Percentiles rank a stretch among this genome's conserved stretches.
Conservation (phyloP, 2,888 invertebrate genomes). For the Busseola fusca region DNA sequence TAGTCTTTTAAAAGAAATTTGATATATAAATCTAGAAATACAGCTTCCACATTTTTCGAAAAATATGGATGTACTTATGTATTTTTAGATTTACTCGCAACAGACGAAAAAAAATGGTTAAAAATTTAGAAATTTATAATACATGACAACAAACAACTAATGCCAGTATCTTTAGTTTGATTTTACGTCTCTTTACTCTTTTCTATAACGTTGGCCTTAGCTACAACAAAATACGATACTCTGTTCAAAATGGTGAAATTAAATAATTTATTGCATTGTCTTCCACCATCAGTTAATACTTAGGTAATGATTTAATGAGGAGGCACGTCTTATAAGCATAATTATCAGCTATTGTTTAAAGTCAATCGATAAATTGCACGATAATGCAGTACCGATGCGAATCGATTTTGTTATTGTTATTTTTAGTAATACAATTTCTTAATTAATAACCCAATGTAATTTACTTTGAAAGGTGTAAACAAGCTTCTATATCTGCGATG, state of each 20-base stretch:
- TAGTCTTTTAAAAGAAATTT: no score
- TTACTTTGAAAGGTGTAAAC: conserved; percentile 11
- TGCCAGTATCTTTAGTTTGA: not conserved
- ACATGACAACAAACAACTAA: not conserved
- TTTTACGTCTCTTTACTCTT: not conserved
- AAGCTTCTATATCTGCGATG: conserved; percentile 10
- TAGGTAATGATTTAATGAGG: not conserved
- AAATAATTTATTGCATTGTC: conserved; percentile 5
- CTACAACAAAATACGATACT: not conserved
- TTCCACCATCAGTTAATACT: conserved; percentile 24
- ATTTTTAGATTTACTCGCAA: not conserved
- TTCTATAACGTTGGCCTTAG: not conserved
- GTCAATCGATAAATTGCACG: not conserved
- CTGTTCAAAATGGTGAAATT: not conserved
- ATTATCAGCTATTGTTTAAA: conserved; percentile 19
- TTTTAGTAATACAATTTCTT: conserved; percentile 10
- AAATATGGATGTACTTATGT: not conserved
- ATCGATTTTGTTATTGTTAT: conserved; percentile 21
- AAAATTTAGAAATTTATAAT: not conserved
- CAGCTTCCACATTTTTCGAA: no score
- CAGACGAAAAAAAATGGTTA: not conserved
- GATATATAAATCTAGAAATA: no score
- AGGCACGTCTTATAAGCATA: not conserved
- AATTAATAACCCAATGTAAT: conserved; percentile 7
- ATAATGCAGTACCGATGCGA: conserved; percentile 14